Base-by-base conservation (phyloP, 1,140 invertebrate species). In the Heliconius hewitsoni region DNA sequence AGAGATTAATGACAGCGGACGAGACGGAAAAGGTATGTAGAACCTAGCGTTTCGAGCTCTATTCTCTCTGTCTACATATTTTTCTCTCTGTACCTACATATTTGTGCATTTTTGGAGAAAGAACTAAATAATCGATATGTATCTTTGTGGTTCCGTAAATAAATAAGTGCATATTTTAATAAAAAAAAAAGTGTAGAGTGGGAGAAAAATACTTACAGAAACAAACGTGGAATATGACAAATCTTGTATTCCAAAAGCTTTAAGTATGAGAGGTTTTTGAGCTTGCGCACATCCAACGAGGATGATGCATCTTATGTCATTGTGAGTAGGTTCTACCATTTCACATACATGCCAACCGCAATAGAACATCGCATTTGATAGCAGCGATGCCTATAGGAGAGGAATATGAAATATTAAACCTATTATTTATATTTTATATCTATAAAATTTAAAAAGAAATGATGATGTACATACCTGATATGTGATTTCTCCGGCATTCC, bases 401-500 rank as follows among this genome's bases (percentile, higher is more conserved):
- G 0, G 8, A 57, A 19, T n/a, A 57, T n/a, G 8, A 57, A 57
- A 3, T 57, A 57, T 18, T 55, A n/a, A 52, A 52, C 42, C 8
- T 39, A 8, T 46, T 13, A 16, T 46, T 16, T 16, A 13, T 16
- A 3, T 13, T 55, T 55, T 55, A 55, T n/a, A 8, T 55, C 18
- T 55, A 18, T 6, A 19, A 55, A 55, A 19, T 1, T 18, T 55
- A 18, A 55, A 55, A 13, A 46, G 42, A 46, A 46, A 4, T 9
- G 42, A 46, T 46, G 16, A 52, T 19, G 16, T 52, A 18, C 18
- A 11, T 8, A 93, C 92, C 91, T 94, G 89, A 84, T 94, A 89
- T 46, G 92, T 92, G 13, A 93, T 85, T 84, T 93, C 92, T 3
- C 92, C 92, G 1, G 92, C 90, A 46, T 93, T 93, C 91, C 92